Evolutionary conservation across 2,888 invertebrate genomes (phyloP).

Genomic region (Hipparchia sbordonii): DNA sequence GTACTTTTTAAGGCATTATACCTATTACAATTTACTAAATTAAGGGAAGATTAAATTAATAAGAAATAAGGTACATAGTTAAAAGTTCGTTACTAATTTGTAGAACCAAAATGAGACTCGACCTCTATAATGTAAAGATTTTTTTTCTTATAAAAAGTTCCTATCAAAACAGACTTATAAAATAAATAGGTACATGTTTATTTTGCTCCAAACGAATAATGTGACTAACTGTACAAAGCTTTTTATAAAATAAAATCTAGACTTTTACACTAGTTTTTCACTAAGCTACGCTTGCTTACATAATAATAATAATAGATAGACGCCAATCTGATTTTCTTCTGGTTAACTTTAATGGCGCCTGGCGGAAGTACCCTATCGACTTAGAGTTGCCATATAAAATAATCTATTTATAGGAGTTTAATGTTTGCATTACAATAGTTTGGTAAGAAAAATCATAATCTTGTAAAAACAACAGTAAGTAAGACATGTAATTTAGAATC

Average conservation of each 20-base stretch:
- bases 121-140: background rate
- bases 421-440: too few relatives aligned
- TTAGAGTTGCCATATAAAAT: background rate
- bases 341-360: constrained; percentile 48
- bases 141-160: background rate
- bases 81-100: background rate
- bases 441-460: too few relatives aligned
- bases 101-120: too few relatives aligned
- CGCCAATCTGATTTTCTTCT: constrained; percentile 59
- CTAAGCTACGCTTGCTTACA: constrained; percentile 74
- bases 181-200: constrained; percentile 51
- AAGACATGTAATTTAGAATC: too few relatives aligned
- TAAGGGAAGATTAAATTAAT: too few relatives aligned
- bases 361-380: background rate
- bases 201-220: constrained; percentile 70
- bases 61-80: too few relatives aligned
- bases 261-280: constrained; percentile 61
- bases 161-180: constrained; percentile 15
- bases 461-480: too few relatives aligned
- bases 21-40: too few relatives aligned
- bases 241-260: constrained; percentile 78
- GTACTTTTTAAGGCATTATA: too few relatives aligned
- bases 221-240: constrained; percentile 70
- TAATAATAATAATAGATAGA: constrained; percentile 40
- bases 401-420: too few relatives aligned